Conservation (phyloP, 2,113 vertebrate species). For the Danio rerio region DNA sequence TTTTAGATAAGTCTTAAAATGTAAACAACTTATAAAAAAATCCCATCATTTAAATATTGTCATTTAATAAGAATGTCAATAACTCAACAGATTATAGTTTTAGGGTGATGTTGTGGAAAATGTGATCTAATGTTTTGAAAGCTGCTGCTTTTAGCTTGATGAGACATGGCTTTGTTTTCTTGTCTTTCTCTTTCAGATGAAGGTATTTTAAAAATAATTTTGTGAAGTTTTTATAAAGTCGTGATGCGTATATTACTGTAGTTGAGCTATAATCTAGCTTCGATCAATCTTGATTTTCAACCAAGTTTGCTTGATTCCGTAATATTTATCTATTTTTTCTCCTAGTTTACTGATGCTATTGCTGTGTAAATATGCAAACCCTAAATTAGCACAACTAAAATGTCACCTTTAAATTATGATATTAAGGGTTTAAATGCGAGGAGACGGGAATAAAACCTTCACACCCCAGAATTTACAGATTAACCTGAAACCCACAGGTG, state of each 20-base stretch:
- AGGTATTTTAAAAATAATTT: too few relatives aligned
- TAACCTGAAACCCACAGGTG: slow-evolving; percentile 4
- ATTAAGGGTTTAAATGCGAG: slow-evolving; percentile 2
- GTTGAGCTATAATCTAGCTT: background rate
- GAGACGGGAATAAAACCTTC: background rate
- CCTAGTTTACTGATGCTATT: background rate
- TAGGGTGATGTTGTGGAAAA: too few relatives aligned
- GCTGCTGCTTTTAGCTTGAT: background rate
- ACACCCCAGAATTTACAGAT: slow-evolving; percentile 9
- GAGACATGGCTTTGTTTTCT: slow-evolving; percentile 30
- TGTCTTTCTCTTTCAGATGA: slow-evolving; percentile 33
- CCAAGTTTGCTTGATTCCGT: background rate
- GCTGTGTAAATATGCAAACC: background rate
- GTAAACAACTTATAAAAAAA: too few relatives aligned
- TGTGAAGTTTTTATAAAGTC: too few relatives aligned
- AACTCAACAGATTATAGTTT: too few relatives aligned
- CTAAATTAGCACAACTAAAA: background rate
- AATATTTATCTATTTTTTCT: too few relatives aligned
- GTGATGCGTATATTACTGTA: background rate
- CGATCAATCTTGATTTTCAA: background rate
- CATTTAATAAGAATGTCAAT: too few relatives aligned
- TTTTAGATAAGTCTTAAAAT: too few relatives aligned
- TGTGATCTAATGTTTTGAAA: background rate
- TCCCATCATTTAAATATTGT: too few relatives aligned
- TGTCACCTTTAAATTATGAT: too few relatives aligned